A percentile compares a stretch with the other conserved stretches of the same genome.
These are phyloP conservation scores for Hydropotes inermis DNA, from an alignment of 2,113 vertebrate genomes.

Conservation along the genomic window DNA sequence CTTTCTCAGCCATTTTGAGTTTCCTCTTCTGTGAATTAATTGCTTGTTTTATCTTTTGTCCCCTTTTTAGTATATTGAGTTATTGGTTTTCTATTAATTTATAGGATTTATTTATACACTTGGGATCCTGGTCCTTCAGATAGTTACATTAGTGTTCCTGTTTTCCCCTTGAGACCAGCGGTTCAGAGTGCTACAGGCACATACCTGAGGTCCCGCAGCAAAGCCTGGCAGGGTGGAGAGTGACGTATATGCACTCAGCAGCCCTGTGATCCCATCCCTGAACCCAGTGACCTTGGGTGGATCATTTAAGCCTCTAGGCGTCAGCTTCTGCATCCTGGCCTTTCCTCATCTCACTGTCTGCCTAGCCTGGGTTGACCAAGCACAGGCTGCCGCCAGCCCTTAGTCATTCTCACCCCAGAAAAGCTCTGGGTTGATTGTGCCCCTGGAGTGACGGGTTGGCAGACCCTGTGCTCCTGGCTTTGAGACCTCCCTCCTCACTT, in stretches of 20 bases:
- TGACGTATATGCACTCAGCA: not conserved
- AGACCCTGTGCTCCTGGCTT: not conserved
- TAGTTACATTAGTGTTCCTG: not conserved
- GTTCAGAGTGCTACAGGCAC: not conserved
- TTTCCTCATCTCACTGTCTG: not conserved
- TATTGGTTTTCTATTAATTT: not conserved
- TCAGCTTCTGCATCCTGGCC: not conserved
- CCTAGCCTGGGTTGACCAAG: not conserved
- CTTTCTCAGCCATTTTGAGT: not conserved
- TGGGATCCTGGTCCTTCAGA: not conserved
- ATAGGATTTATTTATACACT: not conserved
- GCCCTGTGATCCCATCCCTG: not conserved
- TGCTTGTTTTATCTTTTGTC: not conserved
- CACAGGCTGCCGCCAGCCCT: rapidly evolving
- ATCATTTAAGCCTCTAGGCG: not conserved
- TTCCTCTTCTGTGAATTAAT: not conserved
- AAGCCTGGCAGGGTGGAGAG: rapidly evolving
- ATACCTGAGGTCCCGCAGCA: not conserved
- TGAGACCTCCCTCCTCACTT: not conserved
- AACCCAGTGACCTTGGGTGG: not conserved
- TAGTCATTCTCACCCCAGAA: not conserved
- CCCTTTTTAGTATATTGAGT: not conserved
- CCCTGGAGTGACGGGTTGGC: not conserved
- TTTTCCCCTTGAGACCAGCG: not conserved
- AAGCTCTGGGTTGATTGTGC: not conserved